These are phyloP conservation scores for Drosophila testacea DNA, from an alignment of 2,888 invertebrate genomes.

Conservation along the genomic window DNA sequence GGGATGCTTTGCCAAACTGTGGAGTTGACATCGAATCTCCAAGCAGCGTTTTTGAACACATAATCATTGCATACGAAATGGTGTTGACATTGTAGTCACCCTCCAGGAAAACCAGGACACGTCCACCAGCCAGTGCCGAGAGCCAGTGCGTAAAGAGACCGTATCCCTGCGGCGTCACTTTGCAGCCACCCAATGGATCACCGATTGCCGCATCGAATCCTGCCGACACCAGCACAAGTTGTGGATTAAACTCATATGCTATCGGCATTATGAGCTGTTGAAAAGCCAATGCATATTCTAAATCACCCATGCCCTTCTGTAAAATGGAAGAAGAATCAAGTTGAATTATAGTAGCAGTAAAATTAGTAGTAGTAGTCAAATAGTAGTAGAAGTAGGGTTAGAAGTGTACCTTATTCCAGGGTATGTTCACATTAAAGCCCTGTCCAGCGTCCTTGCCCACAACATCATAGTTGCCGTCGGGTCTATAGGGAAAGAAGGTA, in stretches of 20 bases:
- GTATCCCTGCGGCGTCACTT: constrained; percentile 95
- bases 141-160: constrained; percentile 95
- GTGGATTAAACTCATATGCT: constrained; percentile 94
- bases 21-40: constrained; percentile 91
- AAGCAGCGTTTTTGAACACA: constrained; percentile 94
- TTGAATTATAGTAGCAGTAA: not conserved
- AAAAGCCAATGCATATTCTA: constrained; percentile 95
- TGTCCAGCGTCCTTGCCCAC: constrained; percentile 89
- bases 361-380: not conserved
- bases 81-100: constrained; percentile 97
- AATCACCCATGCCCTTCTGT: constrained; percentile 94
- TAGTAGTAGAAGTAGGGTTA: not conserved
- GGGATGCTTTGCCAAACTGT: constrained; percentile 50
- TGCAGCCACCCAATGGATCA: constrained; percentile 94
- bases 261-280: constrained; percentile 95
- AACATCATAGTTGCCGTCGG: constrained; percentile 88
- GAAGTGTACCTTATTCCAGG: constrained; percentile 90
- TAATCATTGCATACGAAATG: constrained; percentile 93
- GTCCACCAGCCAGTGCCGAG: constrained; percentile 92
- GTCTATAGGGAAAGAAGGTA: constrained; percentile 92
- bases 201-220: constrained; percentile 96
- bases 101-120: constrained; percentile 92
- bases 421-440: constrained; percentile 96
- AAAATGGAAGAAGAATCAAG: constrained; percentile 30
- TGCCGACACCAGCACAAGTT: constrained; percentile 94